Conservation (phyloP, 2,797 vertebrate genomes). For the Sebastolobus altivelis region DNA sequence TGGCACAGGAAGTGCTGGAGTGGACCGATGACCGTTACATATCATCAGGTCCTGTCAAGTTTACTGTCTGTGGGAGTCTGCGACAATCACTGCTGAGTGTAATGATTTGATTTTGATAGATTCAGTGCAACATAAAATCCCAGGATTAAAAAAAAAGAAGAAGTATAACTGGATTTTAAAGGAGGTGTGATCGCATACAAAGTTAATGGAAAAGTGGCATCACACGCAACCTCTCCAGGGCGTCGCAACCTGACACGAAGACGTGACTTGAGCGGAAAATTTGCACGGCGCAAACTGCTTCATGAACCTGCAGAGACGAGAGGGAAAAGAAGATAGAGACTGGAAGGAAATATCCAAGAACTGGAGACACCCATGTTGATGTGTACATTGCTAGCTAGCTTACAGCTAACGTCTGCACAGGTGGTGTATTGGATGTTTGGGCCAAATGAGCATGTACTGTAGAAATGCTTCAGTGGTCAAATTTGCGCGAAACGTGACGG, state of each 20-base stretch:
- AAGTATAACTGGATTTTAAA: background rate
- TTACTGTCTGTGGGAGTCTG: slow-evolving; percentile 23
- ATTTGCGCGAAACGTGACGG: background rate
- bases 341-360: background rate
- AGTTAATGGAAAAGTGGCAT: background rate
- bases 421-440: background rate
- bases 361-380: background rate
- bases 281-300: background rate
- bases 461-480: background rate
- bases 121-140: background rate
- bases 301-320: background rate
- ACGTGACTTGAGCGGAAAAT: background rate
- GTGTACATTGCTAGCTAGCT: background rate
- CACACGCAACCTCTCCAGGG: background rate
- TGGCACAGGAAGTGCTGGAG: slow-evolving; percentile 23
- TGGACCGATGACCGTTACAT: slow-evolving; percentile 24
- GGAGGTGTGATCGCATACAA: background rate
- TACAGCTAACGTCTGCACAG: background rate
- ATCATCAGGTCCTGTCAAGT: slow-evolving; percentile 27
- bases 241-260: background rate
- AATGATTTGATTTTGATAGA: slow-evolving; percentile 18
- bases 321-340: background rate
- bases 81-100: background rate
- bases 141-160: background rate
- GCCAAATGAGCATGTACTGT: background rate